Conservation (phyloP, 2,888 invertebrate species). For the Carpatolechia fugitivella region DNA sequence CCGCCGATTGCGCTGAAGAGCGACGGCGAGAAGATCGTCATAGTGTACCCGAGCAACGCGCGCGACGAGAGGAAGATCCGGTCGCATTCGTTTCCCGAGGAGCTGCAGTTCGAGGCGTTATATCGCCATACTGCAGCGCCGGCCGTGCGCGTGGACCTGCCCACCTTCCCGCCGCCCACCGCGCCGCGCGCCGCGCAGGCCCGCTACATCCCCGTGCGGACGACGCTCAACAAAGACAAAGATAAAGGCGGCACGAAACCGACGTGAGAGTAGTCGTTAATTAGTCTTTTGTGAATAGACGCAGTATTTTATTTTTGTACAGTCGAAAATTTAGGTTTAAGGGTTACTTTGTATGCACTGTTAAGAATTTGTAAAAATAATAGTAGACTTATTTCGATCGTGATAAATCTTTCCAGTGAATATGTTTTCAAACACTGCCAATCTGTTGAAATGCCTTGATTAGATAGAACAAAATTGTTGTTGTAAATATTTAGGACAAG, state of each 20-base stretch:
- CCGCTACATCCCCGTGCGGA: conserved; percentile 52
- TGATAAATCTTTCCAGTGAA: conserved; percentile 16
- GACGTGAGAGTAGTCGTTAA: conserved; percentile 4
- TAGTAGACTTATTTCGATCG: conserved; percentile 5
- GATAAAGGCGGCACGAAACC: background rate
- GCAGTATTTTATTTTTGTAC: background rate
- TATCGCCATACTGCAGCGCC: conserved; percentile 67
- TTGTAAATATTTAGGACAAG: conserved; percentile 60
- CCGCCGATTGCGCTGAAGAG: conserved; percentile 67
- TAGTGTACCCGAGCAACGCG: conserved; percentile 74
- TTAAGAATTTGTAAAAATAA: background rate
- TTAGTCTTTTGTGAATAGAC: background rate
- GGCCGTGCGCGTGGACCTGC: conserved; percentile 72
- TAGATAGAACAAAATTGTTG: conserved; percentile 30
- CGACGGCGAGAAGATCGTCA: conserved; percentile 68
- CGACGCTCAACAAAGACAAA: conserved; percentile 28
- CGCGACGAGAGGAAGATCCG: conserved; percentile 71
- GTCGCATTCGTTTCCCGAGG: conserved; percentile 72
- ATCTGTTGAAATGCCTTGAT: conserved; percentile 32
- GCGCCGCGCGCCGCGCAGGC: conserved; percentile 34
- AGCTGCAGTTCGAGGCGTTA: conserved; percentile 72
- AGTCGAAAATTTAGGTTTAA: background rate
- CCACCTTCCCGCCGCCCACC: conserved; percentile 77
- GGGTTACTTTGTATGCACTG: conserved; percentile 1
- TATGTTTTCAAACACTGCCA: conserved; percentile 21